Evolutionary conservation across 2,797 vertebrate genomes (phyloP), one percentile per base, ranked within the genome.

Genomic region (Echeneis naucrates): DNA sequence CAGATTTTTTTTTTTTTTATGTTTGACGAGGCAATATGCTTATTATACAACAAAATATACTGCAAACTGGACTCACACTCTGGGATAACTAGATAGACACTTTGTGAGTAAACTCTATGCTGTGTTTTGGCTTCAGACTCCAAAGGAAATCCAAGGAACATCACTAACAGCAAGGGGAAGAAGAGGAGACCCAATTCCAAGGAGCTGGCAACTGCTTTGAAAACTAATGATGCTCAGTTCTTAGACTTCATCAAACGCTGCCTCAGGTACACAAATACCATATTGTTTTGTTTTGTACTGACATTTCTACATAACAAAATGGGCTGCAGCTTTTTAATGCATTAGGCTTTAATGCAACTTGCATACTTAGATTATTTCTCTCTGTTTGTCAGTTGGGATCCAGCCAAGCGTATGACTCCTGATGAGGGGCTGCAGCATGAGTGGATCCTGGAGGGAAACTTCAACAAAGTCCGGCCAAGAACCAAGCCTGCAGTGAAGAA

Each of bases 231-330:
- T 50, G 62, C 88, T 68, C 86, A 93, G 71, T 99, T 98, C 87
- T 82, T 99, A 76, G 96, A 98, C 89, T 98, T 99, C 75, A 92
- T 99, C 82, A 94, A 92, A 88, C 89, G 92, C 88, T 98, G 97
- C 80, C 93, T 98, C 75, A 90, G 92, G 97, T 99, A 17, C 26
- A 52, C 1, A 32, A 33, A 12, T 64, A 3, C 7, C 44, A 12
- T 3, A 17, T 0, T 57, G 2, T 42, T 26, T 51, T 40, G 26
- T 24, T 6, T 26, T 44, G 13, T 9, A 33, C 14, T 33, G 14
- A 66, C 37, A 38, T 32, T 3, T 21, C 60, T 32, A 12, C 45
- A 66, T 53, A 17, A 37, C 16, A 26, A n/a, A 27, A 42, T 4
- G 24, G 5, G 1, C 57, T 50, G 8, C 16, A 1, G 53, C 11